These are phyloP conservation scores for Balaeniceps rex DNA, from an alignment of 2,113 vertebrate genomes.

Conservation along the genomic window DNA sequence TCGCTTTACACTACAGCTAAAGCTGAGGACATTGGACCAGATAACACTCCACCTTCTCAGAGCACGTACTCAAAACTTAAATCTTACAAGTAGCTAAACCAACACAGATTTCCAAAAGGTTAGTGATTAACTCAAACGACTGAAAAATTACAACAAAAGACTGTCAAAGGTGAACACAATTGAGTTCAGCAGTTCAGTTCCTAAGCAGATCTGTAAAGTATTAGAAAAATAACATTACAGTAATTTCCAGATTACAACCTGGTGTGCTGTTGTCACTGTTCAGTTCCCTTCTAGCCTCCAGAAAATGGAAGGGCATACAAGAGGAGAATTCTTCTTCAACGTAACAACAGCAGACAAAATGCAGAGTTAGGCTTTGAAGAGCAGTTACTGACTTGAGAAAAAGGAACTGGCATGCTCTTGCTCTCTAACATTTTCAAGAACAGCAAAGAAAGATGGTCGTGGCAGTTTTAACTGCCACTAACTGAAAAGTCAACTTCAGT, in stretches of 20 bases:
- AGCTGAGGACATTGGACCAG: constrained; percentile 47
- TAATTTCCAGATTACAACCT: neutral
- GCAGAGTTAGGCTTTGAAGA: neutral
- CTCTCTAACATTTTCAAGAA: neutral
- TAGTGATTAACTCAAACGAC: constrained; percentile 21
- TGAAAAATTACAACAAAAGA: neutral
- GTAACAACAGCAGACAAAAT: neutral
- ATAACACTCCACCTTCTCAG: constrained; percentile 16
- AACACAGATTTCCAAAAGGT: constrained; percentile 3
- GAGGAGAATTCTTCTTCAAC: neutral
- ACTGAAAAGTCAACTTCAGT: neutral
- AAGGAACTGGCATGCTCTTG: neutral
- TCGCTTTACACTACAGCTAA: neutral
- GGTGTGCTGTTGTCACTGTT: neutral
- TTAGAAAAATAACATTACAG: neutral
- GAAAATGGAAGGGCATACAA: neutral
- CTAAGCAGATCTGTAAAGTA: neutral
- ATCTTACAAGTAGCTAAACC: constrained; percentile 22
- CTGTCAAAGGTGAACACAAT: neutral
- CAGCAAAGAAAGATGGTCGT: neutral
- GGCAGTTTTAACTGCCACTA: neutral
- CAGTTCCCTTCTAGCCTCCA: neutral
- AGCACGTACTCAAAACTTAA: neutral
- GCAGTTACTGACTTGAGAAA: neutral
- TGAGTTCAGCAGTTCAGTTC: neutral